phyloP scores from a whole-genome alignment of 2,797 vertebrate species.

The Gadopsis marmoratus region DNA sequence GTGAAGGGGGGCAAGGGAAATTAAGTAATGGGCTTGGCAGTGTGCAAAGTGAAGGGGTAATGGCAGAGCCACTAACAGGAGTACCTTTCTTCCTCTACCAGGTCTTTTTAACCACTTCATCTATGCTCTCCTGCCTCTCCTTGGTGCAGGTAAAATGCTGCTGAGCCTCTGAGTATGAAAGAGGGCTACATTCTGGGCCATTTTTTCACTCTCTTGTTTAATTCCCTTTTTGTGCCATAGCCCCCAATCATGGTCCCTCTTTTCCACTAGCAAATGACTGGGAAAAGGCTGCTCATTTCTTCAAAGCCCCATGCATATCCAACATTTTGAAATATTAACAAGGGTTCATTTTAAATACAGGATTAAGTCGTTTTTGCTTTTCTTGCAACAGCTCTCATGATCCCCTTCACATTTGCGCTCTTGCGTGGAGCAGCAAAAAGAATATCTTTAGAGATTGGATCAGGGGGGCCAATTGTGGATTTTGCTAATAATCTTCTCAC shows the following conservation, averaged over 20 bases:
- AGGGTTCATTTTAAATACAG: conserved; percentile 69
- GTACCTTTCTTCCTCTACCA: conserved; percentile 59
- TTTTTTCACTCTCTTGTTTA: conserved; percentile 66
- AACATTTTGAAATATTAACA: conserved; percentile 78
- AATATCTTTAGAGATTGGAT: conserved; percentile 43
- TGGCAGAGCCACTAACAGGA: conserved; percentile 54
- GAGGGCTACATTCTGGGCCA: conserved; percentile 45
- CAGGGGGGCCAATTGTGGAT: conserved; percentile 41
- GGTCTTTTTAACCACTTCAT: conserved; percentile 75
- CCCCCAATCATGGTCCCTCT: conserved; percentile 50
- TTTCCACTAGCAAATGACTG: conserved; percentile 49
- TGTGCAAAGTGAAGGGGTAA: conserved; percentile 66
- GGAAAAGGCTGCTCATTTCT: conserved; percentile 64
- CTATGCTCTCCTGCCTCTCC: conserved; percentile 39
- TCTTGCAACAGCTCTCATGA: conserved; percentile 45
- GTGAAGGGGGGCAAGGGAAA: conserved; percentile 66
- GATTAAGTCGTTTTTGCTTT: conserved; percentile 65
- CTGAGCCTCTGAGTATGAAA: conserved; percentile 42
- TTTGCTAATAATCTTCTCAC: conserved; percentile 51
- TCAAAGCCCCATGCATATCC: conserved; percentile 69
- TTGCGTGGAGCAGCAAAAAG: not conserved
- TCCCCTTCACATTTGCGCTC: conserved; percentile 29
- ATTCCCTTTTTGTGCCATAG: conserved; percentile 51
- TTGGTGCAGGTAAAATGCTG: conserved; percentile 51
- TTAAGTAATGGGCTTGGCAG: conserved; percentile 69